These are phyloP conservation scores for Nylanderia fulva DNA, from an alignment of 1,140 invertebrate genomes.

Conservation along the genomic window DNA sequence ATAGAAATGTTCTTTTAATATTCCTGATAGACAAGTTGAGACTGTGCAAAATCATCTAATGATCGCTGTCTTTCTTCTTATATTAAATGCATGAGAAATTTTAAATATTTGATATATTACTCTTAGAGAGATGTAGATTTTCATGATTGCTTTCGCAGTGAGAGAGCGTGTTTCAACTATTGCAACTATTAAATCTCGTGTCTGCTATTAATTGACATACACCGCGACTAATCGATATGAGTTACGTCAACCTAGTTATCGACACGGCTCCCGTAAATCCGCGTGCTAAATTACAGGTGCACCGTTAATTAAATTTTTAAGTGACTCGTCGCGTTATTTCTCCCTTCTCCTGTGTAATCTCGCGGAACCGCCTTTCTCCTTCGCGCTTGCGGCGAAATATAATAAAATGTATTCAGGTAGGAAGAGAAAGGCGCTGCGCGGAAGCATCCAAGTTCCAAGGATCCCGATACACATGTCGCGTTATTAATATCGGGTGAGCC, in stretches of 20 bases:
- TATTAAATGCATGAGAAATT: background rate
- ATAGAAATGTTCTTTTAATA: too few relatives aligned
- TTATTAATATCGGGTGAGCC: slow-evolving; percentile 78
- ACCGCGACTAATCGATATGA: slow-evolving; percentile 34
- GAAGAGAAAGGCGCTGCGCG: slow-evolving; percentile 65
- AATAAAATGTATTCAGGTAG: slow-evolving; percentile 61
- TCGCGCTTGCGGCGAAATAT: slow-evolving; percentile 19
- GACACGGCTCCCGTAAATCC: slow-evolving; percentile 8
- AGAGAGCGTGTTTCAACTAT: background rate
- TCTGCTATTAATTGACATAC: slow-evolving; percentile 33
- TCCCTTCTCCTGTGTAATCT: background rate
- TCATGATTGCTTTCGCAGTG: background rate
- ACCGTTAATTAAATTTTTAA: slow-evolving; percentile 60
- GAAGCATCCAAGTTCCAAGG: slow-evolving; percentile 64
- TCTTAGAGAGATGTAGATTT: slow-evolving; percentile 16
- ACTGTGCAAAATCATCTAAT: background rate
- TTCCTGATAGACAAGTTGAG: background rate
- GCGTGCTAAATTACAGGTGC: slow-evolving; percentile 39
- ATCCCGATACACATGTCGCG: slow-evolving; percentile 76
- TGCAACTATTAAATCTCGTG: background rate
- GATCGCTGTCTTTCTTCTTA: background rate
- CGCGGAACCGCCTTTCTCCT: slow-evolving; percentile 34
- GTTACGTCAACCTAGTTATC: slow-evolving; percentile 35
- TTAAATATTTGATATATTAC: background rate
- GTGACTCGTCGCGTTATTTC: slow-evolving; percentile 52